These are phyloP conservation scores for Lapara coniferarum DNA, from an alignment of 2,888 invertebrate genomes.

Conservation along the genomic window DNA sequence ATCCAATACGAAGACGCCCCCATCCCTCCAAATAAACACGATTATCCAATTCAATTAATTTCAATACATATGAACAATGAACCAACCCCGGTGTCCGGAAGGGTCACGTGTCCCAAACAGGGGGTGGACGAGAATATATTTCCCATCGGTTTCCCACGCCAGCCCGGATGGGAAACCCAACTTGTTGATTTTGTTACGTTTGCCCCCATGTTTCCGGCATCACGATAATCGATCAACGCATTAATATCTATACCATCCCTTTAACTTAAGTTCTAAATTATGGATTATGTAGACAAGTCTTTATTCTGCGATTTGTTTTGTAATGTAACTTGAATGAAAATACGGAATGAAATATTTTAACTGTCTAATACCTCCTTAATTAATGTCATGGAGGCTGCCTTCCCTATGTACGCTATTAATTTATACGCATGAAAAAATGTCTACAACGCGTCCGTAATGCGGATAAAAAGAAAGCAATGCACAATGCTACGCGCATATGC, in stretches of 20 bases:
- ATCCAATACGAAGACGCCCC: neutral
- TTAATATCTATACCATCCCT: slow-evolving; percentile 23
- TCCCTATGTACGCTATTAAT: no score
- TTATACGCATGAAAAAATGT: no score
- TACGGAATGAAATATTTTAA: no score
- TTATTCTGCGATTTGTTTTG: neutral
- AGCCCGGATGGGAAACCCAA: slow-evolving; percentile 71
- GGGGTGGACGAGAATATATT: slow-evolving; percentile 73
- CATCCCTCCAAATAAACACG: slow-evolving; percentile 2
- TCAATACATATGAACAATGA: slow-evolving; percentile 12
- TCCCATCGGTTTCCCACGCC: slow-evolving; percentile 75
- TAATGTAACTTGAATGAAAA: no score
- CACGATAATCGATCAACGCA: slow-evolving; percentile 32
- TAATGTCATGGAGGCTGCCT: no score
- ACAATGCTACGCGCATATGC: no score
- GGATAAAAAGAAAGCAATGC: no score
- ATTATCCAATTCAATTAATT: slow-evolving; percentile 9
- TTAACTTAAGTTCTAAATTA: slow-evolving; percentile 7
- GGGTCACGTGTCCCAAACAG: slow-evolving; percentile 69
- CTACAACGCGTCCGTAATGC: no score
- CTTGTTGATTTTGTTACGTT: slow-evolving; percentile 76
- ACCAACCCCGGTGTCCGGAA: slow-evolving; percentile 51
- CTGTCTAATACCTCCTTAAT: no score
- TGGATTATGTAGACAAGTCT: neutral
- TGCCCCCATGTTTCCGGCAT: slow-evolving; percentile 69